A percentile compares a stretch with the other conserved stretches of the same genome.
phyloP scores from a whole-genome alignment of 2,113 vertebrate genomes.

The Tachysurus vachellii region DNA sequence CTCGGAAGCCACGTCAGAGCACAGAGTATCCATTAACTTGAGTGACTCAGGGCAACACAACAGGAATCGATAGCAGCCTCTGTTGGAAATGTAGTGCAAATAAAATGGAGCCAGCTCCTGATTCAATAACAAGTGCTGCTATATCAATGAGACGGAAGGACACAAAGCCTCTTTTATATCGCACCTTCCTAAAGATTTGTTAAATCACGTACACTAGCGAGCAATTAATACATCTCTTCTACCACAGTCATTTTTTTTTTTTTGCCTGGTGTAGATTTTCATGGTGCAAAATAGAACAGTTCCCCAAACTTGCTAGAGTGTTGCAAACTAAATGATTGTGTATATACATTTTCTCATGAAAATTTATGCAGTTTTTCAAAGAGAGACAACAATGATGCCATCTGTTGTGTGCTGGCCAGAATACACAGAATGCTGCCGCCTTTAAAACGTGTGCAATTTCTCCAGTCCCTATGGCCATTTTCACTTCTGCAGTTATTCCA shows the following conservation, averaged over 20 bases:
- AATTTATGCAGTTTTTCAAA: conserved; percentile 77
- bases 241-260: neutral
- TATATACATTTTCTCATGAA: conserved; percentile 69
- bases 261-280: conserved; percentile 1
- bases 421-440: conserved; percentile 48
- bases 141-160: conserved; percentile 61
- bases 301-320: neutral
- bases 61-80: conserved; percentile 56
- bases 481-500: conserved; percentile 53
- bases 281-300: conserved; percentile 7
- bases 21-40: conserved; percentile 55
- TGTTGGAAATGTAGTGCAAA: conserved; percentile 54
- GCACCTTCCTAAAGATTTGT: conserved; percentile 51
- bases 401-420: conserved; percentile 66
- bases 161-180: conserved; percentile 22
- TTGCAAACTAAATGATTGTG: conserved; percentile 34
- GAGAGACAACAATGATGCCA: conserved; percentile 72
- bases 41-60: conserved; percentile 54
- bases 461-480: conserved; percentile 62
- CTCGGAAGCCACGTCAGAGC: conserved; percentile 31
- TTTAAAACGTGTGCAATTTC: conserved; percentile 51
- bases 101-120: conserved; percentile 49
- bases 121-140: conserved; percentile 55
- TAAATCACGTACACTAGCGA: conserved; percentile 36
- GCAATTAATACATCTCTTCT: conserved; percentile 25